Percentiles rank a stretch among this genome's conserved stretches.
phyloP scores from a whole-genome alignment of 2,797 vertebrate species.

The Sebastes minor region DNA sequence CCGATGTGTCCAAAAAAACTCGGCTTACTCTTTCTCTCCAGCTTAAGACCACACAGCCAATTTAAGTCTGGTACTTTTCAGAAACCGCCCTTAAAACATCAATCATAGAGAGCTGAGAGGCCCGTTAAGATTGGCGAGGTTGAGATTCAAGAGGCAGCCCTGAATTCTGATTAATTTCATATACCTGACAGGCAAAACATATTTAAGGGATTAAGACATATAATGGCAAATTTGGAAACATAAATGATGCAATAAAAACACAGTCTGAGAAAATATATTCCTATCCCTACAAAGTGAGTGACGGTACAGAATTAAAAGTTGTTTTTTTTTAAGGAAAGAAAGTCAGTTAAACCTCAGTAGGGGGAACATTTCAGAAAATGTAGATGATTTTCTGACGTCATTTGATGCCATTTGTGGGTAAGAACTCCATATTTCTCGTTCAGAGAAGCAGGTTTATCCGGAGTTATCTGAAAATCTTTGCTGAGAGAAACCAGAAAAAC shows the following conservation, averaged over 20 bases:
- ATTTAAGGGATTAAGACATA: conserved; percentile 66
- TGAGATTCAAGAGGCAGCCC: conserved; percentile 57
- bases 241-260: conserved; percentile 69
- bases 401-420: conserved; percentile 4
- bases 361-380: neutral
- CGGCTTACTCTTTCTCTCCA: conserved; percentile 52
- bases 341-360: conserved; percentile 12
- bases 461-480: neutral
- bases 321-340: conserved; percentile 7
- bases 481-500: neutral
- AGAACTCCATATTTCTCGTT: neutral
- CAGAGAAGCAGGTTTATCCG: neutral
- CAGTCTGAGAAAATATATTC: conserved; percentile 36
- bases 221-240: conserved; percentile 66
- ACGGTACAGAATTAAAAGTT: conserved; percentile 33
- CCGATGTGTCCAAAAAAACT: conserved; percentile 64
- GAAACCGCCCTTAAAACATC: conserved; percentile 73
- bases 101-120: conserved; percentile 71
- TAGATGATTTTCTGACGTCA: neutral
- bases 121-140: conserved; percentile 53
- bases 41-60: conserved; percentile 70
- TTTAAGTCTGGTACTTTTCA: conserved; percentile 74
- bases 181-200: conserved; percentile 68
- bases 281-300: conserved; percentile 36
- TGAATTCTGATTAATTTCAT: conserved; percentile 72